Base-by-base conservation (phyloP, 2,113 vertebrate species). In the Ophiodon elongatus region DNA sequence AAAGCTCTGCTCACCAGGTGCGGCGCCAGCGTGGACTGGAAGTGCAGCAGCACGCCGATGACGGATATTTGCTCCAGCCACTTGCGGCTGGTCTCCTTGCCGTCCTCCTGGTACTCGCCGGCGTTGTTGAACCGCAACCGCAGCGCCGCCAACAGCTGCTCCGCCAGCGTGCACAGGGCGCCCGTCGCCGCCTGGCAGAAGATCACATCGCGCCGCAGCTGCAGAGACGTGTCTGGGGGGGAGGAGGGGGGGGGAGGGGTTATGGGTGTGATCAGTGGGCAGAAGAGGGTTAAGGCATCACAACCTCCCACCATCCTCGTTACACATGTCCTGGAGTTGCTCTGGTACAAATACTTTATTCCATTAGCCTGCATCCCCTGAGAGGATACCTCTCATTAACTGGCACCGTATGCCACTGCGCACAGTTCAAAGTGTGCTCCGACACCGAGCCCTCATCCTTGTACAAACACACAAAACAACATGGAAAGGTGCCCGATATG, bases 31-130 rank as follows among this genome's bases (percentile, higher is more conserved):
- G 97, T 94, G 27, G 98, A 97, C 95, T 99, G 98, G 91, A 97
- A 99, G 94, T 97, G 96, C 56, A 99, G 92, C 33, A 99, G 92
- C 85, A 97, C 96, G 0, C 98, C 98, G 0, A 98, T 98, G 90
- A 94, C 96, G 0, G 97, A 96, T 74, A 98, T 97, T 90, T 99
- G 98, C 90, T 99, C 98, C 89, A 99, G 94, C 98, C 98, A 99
- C 90, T 99, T 99, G 89, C 95, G 97, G 94, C 98, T 99, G 93
- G 97, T 98, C 0, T 99, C 98, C 41, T 97, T 97, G 95, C 97
- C 94, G 90, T 97, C 98, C 69, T 99, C 98, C 76, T 99, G 97
- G 0, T 99, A 99, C 67, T 99, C 98, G 67, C 98, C 98, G 0
- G 96, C 97, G 83, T 99, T 99, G 95, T 99, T 99, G 93, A 97